Base-by-base conservation (phyloP, 2,113 vertebrate species). In the Neoarius graeffei region DNA sequence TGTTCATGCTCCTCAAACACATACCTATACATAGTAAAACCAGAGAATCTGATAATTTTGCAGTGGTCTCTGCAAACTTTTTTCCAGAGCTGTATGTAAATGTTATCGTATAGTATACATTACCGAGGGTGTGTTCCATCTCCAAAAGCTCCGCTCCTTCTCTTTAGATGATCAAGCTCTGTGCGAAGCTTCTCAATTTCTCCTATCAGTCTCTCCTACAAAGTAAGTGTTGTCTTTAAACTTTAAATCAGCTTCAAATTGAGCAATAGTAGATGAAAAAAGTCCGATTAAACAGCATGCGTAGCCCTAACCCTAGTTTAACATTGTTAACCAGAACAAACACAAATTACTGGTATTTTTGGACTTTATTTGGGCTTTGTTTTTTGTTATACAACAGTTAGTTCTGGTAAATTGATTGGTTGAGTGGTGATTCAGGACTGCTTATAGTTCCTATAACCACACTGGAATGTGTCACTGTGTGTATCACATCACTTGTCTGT, bases 111-210 rank as follows among this genome's bases (percentile, higher is more conserved):
- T n/a, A 89, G 20, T 76, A 73, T 50, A 42, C 48, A 79, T 93
- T 95, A 99, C 98, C 98, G 97, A 77, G 96, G 89, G 59, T 97
- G 97, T 88, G 96, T 89, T 59, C 95, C 95, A 66, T 99, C 98
- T 92, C 95, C 96, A 30, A 97, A 98, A 0, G 93, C 95, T 19
- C 96, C 97, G 71, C 97, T 98, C 89, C 97, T 96, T 83, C 96
- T 96, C 91, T 98, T 98, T 93, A 98, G 94, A 91, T 98, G 98
- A 92, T 99, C 98, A 0, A 99, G 96, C 94, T 99, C 98, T 81
- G 97, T 93, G 89, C 98, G 96, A 89, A 99, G 93, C 88, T 98
- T 99, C 89, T 99, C 98, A 2, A 99, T 98, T 95, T 99, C 98
- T 0, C 97, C 97, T 0, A 98, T 97, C 91, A 99, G 93, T 57